A percentile compares a stretch with the other conserved stretches of the same genome.
Conservation (phyloP, 2,797 vertebrate genomes). For the Clarias laeviceps region DNA sequence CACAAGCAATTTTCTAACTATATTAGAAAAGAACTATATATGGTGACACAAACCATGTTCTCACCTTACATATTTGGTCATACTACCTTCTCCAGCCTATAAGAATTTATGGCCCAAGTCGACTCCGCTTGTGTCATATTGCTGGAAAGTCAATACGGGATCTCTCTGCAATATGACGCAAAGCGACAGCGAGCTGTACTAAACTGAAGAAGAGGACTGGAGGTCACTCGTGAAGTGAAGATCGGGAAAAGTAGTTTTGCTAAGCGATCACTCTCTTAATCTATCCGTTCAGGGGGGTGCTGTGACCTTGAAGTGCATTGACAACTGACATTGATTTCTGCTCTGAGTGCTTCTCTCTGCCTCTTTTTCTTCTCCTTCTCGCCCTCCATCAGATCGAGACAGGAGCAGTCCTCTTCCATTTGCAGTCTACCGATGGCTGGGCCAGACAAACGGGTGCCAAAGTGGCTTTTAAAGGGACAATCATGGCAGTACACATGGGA, state of each 20-base stretch:
- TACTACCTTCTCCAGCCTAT: not conserved
- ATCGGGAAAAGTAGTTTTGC: conserved; percentile 38
- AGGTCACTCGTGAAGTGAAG: conserved; percentile 43
- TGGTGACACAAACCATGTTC: not conserved
- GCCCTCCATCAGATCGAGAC: conserved; percentile 46
- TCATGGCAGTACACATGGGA: conserved; percentile 21
- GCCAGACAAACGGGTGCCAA: conserved; percentile 70
- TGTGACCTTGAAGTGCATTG: conserved; percentile 73
- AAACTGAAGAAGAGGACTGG: conserved; percentile 23
- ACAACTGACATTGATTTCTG: conserved; percentile 74
- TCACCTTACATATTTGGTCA: not conserved
- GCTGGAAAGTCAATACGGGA: conserved; percentile 43
- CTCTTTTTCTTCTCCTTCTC: conserved; percentile 32
- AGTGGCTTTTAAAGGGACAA: conserved; percentile 48
- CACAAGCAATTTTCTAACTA: not conserved
- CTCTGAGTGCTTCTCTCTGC: conserved; percentile 60
- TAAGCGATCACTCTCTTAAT: conserved; percentile 50
- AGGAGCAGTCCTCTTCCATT: conserved; percentile 34
- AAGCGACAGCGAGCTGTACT: conserved; percentile 21
- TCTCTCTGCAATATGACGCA: conserved; percentile 16
- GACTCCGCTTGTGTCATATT: conserved; percentile 18
- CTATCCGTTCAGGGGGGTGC: conserved; percentile 42
- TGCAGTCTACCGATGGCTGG: conserved; percentile 57
- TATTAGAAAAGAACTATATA: not conserved
- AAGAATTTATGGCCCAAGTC: conserved; percentile 19